Evolutionary conservation across 2,888 invertebrate genomes (phyloP), one percentile per base, ranked within the genome.

Genomic region (Rhyacophila evoluta): DNA sequence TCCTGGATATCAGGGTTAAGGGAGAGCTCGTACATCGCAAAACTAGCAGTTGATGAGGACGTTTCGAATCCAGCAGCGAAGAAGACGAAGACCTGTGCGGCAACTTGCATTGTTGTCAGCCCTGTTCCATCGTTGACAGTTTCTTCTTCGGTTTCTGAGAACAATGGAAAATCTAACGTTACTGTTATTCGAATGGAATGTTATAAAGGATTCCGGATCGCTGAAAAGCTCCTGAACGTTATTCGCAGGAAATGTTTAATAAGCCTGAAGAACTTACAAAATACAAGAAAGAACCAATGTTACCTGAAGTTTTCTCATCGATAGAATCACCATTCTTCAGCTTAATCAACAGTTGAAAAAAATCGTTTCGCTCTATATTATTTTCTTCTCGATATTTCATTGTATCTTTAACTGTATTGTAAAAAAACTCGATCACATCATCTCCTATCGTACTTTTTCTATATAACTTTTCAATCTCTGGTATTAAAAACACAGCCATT

Each of bases 41-140:
- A 90, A 68, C 87, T 86, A 83, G 90, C 85, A 1, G 87, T 87
- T n/a, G 88, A 86, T 11, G 87, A 86, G 6, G 90, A 90, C 0
- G 91, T 90, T 84, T 91, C 91, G 78, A 88, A 91, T 0, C 91
- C 91, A 33, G 90, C 91, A 0, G 85, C 78, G 77, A 90, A 90
- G 82, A 93, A 91, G 0, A 90, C 84, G 33, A 90, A 87, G 1
- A 91, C 89, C 77, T 92, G 91, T 0, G 91, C 88, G 0, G 89
- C 86, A 3, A 92, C 82, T 55, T 91, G 84, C 2, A 89, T 86
- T 10, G 90, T 84, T 0, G 87, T 85, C 0, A 91, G 83, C 1
- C 85, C 19, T 0, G 73, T 75, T 11, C 72, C 78, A 78, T 79
- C 74, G 15, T 75, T 74, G 5, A 25, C 38, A 12, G n/a, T 28